Percentiles rank a stretch among this genome's conserved stretches.
Conservation (phyloP, 2,113 vertebrate species). For the Syrrhaptes paradoxus region DNA sequence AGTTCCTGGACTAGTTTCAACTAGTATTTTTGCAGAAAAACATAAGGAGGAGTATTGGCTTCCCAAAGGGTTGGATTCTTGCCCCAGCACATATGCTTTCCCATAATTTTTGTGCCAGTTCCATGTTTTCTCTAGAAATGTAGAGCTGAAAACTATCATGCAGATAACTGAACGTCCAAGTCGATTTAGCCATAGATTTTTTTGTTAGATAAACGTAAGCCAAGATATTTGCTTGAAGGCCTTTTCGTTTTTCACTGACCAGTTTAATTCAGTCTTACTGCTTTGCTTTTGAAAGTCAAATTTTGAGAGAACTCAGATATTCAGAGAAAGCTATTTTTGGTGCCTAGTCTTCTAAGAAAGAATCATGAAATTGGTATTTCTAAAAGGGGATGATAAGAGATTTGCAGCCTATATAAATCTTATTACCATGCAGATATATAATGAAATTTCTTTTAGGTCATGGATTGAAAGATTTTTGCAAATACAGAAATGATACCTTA, state of each 20-base stretch:
- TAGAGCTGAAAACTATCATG: not conserved
- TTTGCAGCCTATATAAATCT: slow-evolving; percentile 44
- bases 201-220: not conserved
- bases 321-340: slow-evolving; percentile 29
- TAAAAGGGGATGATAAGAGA: slow-evolving; percentile 31
- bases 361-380: slow-evolving; percentile 24
- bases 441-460: not conserved
- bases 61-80: not conserved
- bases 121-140: not conserved
- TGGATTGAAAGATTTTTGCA: slow-evolving; percentile 8
- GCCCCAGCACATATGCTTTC: slow-evolving; percentile 12
- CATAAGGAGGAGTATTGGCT: not conserved
- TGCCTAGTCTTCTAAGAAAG: slow-evolving; percentile 1
- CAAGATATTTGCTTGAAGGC: not conserved
- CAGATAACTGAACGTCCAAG: fast-evolving
- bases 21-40: slow-evolving; percentile 5
- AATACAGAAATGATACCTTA: not conserved
- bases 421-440: slow-evolving; percentile 7
- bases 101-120: not conserved
- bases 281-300: slow-evolving; percentile 27
- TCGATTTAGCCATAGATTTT: not conserved
- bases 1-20: slow-evolving; percentile 27
- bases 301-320: not conserved
- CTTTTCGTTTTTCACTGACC: not conserved
- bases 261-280: not conserved